Conservation (phyloP, 2,113 vertebrate genomes). For the Prunella himalayana region DNA sequence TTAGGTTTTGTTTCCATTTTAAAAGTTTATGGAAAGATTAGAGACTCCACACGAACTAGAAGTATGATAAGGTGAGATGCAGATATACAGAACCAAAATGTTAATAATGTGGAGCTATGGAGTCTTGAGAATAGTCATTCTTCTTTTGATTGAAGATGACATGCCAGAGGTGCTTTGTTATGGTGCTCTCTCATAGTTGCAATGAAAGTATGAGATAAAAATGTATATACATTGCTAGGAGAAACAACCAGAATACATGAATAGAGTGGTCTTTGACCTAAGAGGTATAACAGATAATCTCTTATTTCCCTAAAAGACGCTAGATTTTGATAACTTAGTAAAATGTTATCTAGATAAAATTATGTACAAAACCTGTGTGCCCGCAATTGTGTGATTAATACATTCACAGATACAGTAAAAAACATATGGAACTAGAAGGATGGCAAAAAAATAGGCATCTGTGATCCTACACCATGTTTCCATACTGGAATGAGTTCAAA, state of each 20-base stretch:
- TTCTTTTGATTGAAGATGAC: conserved; percentile 5
- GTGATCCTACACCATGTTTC: neutral
- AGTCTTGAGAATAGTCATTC: neutral
- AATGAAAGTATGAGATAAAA: neutral
- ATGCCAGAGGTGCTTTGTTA: conserved; percentile 10
- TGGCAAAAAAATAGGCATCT: neutral
- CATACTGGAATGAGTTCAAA: neutral
- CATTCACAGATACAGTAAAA: neutral
- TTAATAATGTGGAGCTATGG: neutral
- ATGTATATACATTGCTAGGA: neutral
- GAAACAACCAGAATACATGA: neutral
- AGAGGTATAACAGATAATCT: neutral
- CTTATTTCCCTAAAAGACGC: neutral
- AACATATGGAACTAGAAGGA: neutral
- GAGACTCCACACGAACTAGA: neutral
- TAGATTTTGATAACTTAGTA: neutral
- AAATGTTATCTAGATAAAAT: neutral
- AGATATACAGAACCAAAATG: neutral
- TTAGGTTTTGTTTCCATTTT: neutral
- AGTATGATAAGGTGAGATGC: neutral
- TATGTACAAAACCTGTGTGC: neutral
- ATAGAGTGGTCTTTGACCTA: neutral
- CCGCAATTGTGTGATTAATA: neutral
- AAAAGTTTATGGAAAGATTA: neutral
- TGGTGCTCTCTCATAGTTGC: neutral